These are phyloP conservation scores for Raphicerus campestris DNA, from an alignment of 2,113 vertebrate genomes.

Conservation along the genomic window DNA sequence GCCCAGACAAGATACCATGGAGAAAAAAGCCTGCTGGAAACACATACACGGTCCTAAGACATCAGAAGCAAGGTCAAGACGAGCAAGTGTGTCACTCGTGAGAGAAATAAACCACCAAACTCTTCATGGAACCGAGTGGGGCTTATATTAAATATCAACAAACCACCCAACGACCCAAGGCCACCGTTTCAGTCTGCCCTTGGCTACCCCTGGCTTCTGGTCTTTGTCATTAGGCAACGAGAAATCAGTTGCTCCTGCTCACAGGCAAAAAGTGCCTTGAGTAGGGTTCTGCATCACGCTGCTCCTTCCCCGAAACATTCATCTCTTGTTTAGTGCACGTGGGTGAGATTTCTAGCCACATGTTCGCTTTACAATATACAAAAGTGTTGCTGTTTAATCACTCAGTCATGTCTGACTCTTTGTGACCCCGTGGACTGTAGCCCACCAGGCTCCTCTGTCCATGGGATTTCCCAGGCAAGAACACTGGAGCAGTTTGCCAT, in stretches of 20 bases:
- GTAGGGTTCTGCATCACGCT: rapidly evolving
- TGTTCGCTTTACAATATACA: background rate
- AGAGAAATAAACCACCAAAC: background rate
- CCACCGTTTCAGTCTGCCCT: rapidly evolving
- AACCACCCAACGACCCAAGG: rapidly evolving
- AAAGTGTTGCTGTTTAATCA: background rate
- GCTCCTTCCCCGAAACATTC: rapidly evolving
- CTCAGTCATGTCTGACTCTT: background rate
- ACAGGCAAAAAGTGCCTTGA: background rate
- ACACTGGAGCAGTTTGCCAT: background rate
- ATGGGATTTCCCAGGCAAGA: background rate
- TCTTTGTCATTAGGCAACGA: rapidly evolving
- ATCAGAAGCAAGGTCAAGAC: background rate
- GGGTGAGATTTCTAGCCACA: background rate
- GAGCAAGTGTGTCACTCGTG: rapidly evolving
- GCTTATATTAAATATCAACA: background rate
- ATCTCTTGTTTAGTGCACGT: too few species aligned
- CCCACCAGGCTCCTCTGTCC: background rate
- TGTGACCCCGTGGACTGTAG: background rate
- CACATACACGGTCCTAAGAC: background rate
- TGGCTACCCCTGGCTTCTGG: background rate
- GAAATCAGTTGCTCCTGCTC: too few species aligned
- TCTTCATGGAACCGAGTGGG: rapidly evolving
- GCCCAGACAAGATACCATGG: rapidly evolving
- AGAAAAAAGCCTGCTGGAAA: background rate